Percentiles rank a stretch among this genome's conserved stretches.
These are phyloP conservation scores for Acanthosepion esculentum DNA, from an alignment of 2,888 invertebrate genomes.

Conservation along the genomic window DNA sequence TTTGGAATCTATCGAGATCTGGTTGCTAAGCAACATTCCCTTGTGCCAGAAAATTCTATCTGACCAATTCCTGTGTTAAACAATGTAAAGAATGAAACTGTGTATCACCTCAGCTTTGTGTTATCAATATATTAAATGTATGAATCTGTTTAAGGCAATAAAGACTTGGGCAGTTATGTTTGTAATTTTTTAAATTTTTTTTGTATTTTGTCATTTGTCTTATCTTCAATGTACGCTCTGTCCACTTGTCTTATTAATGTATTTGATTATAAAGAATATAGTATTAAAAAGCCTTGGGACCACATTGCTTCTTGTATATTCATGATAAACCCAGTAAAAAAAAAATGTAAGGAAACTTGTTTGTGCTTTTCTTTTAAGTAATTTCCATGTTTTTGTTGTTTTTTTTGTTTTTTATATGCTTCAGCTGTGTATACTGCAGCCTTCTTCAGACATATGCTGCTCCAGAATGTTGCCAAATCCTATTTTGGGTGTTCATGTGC, in stretches of 20 bases:
- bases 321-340: neutral
- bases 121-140: conserved; percentile 1
- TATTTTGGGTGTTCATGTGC: too few species aligned
- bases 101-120: neutral
- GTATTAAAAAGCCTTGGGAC: neutral
- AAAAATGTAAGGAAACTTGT: too few species aligned
- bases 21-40: neutral
- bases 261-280: neutral
- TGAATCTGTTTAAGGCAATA: conserved; percentile 4
- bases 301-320: neutral
- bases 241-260: conserved; percentile 11
- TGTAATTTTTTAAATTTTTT: neutral
- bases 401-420: too few species aligned
- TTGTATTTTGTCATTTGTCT: neutral
- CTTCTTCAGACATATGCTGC: too few species aligned
- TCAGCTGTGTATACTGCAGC: too few species aligned
- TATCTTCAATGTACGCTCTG: neutral
- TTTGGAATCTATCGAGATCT: neutral
- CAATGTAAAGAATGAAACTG: neutral
- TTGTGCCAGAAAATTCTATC: neutral
- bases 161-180: neutral
- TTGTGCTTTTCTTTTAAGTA: neutral
- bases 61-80: conserved; percentile 3
- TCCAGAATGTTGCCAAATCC: too few species aligned
- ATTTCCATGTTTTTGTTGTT: too few species aligned